Conservation (phyloP, 2,888 invertebrate species). For the Scaptomyza polygonia region DNA sequence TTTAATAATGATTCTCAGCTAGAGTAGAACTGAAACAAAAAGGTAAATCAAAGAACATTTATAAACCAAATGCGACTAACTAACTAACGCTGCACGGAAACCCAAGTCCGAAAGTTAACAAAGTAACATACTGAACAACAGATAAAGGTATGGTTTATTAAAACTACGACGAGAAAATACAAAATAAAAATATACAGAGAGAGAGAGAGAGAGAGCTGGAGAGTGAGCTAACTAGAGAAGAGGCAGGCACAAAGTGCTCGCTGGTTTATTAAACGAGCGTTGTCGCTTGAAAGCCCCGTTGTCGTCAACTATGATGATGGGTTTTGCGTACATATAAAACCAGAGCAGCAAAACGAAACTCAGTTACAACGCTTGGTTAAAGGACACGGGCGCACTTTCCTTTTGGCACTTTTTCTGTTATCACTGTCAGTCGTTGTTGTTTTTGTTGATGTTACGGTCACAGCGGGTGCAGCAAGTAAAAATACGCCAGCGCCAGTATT, state of each 20-base stretch:
- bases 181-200: no score
- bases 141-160: constrained; percentile 14
- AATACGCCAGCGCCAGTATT: constrained; percentile 74
- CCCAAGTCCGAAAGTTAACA: constrained; percentile 36
- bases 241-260: constrained; percentile 62
- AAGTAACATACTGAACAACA: constrained; percentile 2
- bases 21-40: constrained; percentile 7
- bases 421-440: constrained; percentile 38
- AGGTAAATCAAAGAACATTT: constrained; percentile 12
- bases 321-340: constrained; percentile 9
- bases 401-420: constrained; percentile 59
- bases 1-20: constrained; percentile 15
- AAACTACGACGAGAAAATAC: constrained; percentile 31
- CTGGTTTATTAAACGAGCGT: constrained; percentile 63
- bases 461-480: constrained; percentile 76
- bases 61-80: constrained; percentile 21
- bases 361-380: constrained; percentile 63
- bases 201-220: constrained; percentile 10
- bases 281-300: constrained; percentile 27
- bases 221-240: constrained; percentile 49
- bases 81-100: constrained; percentile 20
- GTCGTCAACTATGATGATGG: constrained; percentile 1
- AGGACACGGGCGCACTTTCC: constrained; percentile 47
- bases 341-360: constrained; percentile 52
- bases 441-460: constrained; percentile 57